phyloP scores from a whole-genome alignment of 2,797 vertebrate genomes.

The Gephyroberyx darwinii region DNA sequence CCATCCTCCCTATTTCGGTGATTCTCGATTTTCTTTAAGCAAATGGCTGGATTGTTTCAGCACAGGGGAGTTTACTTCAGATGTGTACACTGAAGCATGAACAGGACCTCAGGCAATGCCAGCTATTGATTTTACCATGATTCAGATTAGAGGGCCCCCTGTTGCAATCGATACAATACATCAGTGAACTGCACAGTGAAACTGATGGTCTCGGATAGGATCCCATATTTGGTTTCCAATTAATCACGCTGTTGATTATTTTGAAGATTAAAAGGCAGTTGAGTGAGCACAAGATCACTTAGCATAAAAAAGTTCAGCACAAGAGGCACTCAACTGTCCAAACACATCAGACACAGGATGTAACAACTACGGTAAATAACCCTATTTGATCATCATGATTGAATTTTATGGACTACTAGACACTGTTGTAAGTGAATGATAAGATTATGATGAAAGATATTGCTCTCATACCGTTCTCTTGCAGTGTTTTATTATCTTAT shows the following conservation, averaged over 20 bases:
- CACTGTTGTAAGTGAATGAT: conserved; percentile 34
- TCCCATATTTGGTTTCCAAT: conserved; percentile 73
- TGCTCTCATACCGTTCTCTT: conserved; percentile 35
- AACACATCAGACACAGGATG: conserved; percentile 38
- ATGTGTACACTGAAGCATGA: conserved; percentile 77
- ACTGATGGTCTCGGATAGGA: conserved; percentile 71
- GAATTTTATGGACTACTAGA: conserved; percentile 58
- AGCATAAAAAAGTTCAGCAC: conserved; percentile 42
- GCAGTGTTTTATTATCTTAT: conserved; percentile 47
- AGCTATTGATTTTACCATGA: conserved; percentile 79
- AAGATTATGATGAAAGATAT: conserved; percentile 49
- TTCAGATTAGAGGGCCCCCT: conserved; percentile 78
- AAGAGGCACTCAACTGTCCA: conserved; percentile 40
- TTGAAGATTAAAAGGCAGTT: conserved; percentile 67
- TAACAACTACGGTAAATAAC: conserved; percentile 58
- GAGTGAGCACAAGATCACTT: conserved; percentile 54
- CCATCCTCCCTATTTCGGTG: conserved; percentile 43
- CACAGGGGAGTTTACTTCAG: conserved; percentile 65
- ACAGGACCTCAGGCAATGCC: conserved; percentile 70
- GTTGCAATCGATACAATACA: conserved; percentile 76
- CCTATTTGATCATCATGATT: conserved; percentile 58
- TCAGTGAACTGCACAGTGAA: conserved; percentile 73
- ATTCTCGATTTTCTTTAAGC: conserved; percentile 71
- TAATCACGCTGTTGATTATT: conserved; percentile 69
- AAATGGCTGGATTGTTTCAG: conserved; percentile 64